Evolutionary conservation across 1,140 invertebrate genomes (phyloP).

Genomic region (Chrysomallon squamiferum): DNA sequence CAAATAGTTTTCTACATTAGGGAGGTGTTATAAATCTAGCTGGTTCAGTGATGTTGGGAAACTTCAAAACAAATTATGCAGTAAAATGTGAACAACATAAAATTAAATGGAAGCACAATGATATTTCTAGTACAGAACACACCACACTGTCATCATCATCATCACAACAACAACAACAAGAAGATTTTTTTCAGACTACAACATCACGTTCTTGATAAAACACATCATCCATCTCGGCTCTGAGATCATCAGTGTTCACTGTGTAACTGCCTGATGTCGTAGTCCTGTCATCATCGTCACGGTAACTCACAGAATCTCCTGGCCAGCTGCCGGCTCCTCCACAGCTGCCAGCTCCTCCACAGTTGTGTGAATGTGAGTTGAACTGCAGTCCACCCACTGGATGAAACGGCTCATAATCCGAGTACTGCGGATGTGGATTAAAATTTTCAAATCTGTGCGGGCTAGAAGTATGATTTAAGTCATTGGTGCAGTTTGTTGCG

Average conservation of each 20-base stretch:
- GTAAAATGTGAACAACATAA: too few relatives aligned
- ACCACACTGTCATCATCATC: too few relatives aligned
- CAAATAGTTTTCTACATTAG: too few relatives aligned
- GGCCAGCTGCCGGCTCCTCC: background rate
- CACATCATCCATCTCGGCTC: constrained; percentile 35
- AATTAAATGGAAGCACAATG: too few relatives aligned
- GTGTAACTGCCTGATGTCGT: constrained; percentile 57
- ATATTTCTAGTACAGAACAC: too few relatives aligned
- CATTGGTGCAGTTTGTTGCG: background rate
- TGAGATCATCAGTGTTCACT: constrained; percentile 46
- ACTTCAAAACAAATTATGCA: too few relatives aligned
- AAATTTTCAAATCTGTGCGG: background rate
- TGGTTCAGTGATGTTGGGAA: too few relatives aligned
- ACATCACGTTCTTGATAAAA: constrained; percentile 21
- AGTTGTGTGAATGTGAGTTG: too few relatives aligned
- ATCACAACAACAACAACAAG: too few relatives aligned
- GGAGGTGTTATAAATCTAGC: too few relatives aligned
- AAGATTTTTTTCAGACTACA: constrained; percentile 1
- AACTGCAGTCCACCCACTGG: too few relatives aligned
- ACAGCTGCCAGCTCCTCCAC: background rate
- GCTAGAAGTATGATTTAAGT: background rate
- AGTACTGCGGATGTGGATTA: background rate
- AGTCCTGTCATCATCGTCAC: constrained; percentile 47
- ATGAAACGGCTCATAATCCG: too few relatives aligned
- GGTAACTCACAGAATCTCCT: background rate